Base-by-base conservation (phyloP, 1,140 invertebrate genomes). In the Drosophila lowei region DNA sequence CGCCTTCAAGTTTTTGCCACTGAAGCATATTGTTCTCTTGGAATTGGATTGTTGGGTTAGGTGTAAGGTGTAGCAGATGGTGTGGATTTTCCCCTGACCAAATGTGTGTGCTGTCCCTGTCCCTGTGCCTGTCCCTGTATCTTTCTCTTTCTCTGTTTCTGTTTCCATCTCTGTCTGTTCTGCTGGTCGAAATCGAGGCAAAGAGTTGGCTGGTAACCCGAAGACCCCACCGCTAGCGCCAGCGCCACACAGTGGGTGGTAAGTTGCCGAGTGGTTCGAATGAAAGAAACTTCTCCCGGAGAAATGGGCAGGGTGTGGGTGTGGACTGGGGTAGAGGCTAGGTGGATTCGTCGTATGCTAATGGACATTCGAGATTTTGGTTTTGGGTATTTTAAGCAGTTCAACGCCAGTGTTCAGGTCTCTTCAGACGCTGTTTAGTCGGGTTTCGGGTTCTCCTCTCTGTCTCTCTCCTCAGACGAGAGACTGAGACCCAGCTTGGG, bases 281-380 rank as follows among this genome's bases (percentile, higher is more conserved):
- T 18, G 34, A 52, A 55, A 64, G 38, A 65, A 72, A 74, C 44
- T 68, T 68, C 52, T n/a, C 6, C 8, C n/a, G 6, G 3, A 3
- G 52, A 34, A 18, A 16, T 18, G 25, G 18, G 25, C 7, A n/a
- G 49, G 15, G 30, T 38, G 9, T 15, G 28, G 6, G 28, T 25
- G 23, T 5, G 15, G 15, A 15, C 1, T 3, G 23, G 48, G 48
- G 6, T 9, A 48, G 1, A 28, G 60, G 71, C 64, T 79, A 76
- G 71, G 72, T 68, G 71, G 50, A 74, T 52, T 61, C 71, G 72
- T 59, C 77, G 84, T 89, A 89, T 89, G 85, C 85, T 89, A 89
- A 89, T 89, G 84, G 84, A 89, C 84, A 89, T 89, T 89, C 77
- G 84, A 89, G 85, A 89, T 89, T 89, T 88, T 81, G 81, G 81